Percentiles rank a stretch among this genome's conserved stretches.
These are phyloP conservation scores for Pogonocichla stellata DNA, from an alignment of 2,113 vertebrate species.

Conservation along the genomic window DNA sequence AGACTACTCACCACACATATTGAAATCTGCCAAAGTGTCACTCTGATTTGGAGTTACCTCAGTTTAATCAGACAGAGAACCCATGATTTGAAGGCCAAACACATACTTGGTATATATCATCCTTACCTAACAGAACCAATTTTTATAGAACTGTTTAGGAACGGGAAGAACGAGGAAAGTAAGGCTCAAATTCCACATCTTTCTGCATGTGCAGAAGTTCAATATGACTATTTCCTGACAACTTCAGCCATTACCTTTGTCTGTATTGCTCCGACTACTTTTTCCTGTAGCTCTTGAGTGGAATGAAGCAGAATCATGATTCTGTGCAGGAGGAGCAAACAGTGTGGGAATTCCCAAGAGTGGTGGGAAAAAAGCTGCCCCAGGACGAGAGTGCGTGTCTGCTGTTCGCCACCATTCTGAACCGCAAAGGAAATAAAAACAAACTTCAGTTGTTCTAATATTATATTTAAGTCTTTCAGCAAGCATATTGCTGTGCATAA, in stretches of 20 bases:
- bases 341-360: constrained; percentile 86
- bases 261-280: constrained; percentile 76
- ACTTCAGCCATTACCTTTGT: constrained; percentile 84
- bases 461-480: neutral
- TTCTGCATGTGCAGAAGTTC: neutral
- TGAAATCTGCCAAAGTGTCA: neutral
- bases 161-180: neutral
- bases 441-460: neutral
- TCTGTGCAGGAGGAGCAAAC: constrained; percentile 82
- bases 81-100: neutral
- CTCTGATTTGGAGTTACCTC: neutral
- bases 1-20: neutral
- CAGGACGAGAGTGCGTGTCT: constrained; percentile 77
- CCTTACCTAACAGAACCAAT: neutral
- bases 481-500: neutral
- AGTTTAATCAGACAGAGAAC: neutral
- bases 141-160: neutral
- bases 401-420: constrained; percentile 89
- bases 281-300: constrained; percentile 82
- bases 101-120: neutral
- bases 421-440: constrained; percentile 35
- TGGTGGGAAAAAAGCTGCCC: constrained; percentile 85
- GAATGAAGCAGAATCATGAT: constrained; percentile 77
- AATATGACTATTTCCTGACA: neutral
- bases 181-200: neutral